A percentile compares a stretch with the other conserved stretches of the same genome.
Conservation (phyloP, 37 sponge, comb jelly and placozoan species). For the Halisarca cf. caerulea region DNA sequence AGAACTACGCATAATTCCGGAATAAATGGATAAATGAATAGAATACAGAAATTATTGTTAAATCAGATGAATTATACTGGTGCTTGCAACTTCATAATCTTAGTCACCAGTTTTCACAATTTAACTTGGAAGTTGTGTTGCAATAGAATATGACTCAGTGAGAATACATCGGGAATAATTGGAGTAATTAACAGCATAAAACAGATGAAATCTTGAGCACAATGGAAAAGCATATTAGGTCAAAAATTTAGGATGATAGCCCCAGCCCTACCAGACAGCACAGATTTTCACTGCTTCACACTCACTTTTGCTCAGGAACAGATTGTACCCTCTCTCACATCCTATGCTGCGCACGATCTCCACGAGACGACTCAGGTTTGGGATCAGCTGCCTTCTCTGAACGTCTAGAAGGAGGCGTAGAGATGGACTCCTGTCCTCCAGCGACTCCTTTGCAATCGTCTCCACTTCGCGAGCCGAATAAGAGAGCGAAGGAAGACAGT, state of each 20-base stretch:
- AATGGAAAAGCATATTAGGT: not conserved
- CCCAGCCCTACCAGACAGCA: no score
- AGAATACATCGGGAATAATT: no score
- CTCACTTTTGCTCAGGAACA: constrained; percentile 1
- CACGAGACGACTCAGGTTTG: not conserved
- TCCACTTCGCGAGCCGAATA: not conserved
- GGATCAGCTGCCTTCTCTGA: not conserved
- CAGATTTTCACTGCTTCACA: no score
- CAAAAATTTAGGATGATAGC: no score
- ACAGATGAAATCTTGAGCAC: no score
- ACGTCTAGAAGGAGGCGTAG: not conserved
- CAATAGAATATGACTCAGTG: not conserved
- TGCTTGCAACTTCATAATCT: no score
- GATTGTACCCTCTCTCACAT: not conserved
- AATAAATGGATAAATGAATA: no score
- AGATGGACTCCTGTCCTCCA: not conserved
- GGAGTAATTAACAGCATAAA: not conserved
- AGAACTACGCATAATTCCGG: no score
- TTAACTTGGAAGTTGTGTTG: no score
- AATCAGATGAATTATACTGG: no score
- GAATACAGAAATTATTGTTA: no score
- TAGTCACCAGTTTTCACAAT: no score
- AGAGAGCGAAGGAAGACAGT: not conserved
- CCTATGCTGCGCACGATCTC: not conserved
- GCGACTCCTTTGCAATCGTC: not conserved